Base-by-base conservation (phyloP, 2,888 invertebrate genomes). In the Catonia carolina region DNA sequence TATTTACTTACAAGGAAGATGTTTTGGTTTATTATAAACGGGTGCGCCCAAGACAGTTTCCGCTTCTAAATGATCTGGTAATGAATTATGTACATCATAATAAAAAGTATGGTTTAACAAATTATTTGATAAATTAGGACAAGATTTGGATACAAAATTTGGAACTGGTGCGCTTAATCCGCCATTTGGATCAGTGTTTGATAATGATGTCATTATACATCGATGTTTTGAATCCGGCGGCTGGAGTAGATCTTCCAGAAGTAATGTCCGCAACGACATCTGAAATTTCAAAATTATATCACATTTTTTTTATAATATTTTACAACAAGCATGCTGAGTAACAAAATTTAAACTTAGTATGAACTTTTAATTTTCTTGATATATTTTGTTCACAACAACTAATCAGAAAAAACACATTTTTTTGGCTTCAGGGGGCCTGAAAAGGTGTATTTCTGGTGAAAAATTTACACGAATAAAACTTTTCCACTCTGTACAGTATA, bases 181-280 rank as follows among this genome's bases (percentile, higher is more conserved):
- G 8, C 27, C 27, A 27, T 8, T 27, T 14, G 45, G 27, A 6
- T 49, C 20, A 51, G 55, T 56, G n/a, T 59, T 56, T 6, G 59
- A 53, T 69, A 74, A 82, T 0, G 89, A 91, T 60, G 86, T 82
- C 71, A 95, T 88, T 79, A 95, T 85, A 69, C 84, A 83, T 33
- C 93, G 81, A 73, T 91, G 88, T 65, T 84, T 84, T 0, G 90
- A 88, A 41, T 85, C 85, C 17, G 81, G 78, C 1, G 85, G 82
- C 67, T 87, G 85, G 6, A 89, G 79, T 2, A 95, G 77, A 74
- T 96, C 95, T 71, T 95, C 94, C 87, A 96, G 90, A 2, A 88
- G 78, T 18, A 96, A 80, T 0, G 94, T 90, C 63, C 89, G 83
- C 6, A 96, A 75, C 0, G 89, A 85, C 12, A 91, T 84, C 79